Evolutionary conservation across 2,113 vertebrate genomes (phyloP), one percentile per base, ranked within the genome.

Genomic region (Hystrix brachyura): DNA sequence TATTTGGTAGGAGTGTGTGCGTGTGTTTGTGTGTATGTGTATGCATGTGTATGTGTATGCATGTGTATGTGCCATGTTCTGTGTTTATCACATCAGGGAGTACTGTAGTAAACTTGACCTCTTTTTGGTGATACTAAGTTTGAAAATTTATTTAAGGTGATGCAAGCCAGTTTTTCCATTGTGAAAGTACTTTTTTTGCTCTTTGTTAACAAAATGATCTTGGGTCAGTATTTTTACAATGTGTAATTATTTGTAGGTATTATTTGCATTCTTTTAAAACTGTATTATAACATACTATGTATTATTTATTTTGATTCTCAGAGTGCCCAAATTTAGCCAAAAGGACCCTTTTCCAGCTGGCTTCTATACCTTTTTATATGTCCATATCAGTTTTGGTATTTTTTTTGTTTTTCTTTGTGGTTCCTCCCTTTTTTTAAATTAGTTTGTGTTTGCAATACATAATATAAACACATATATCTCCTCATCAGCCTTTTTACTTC

Each of bases 181-280:
- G 18, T 78, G 85, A 43, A 84, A 85, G 57, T 86, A 74, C 51
- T 19, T 43, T 83, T 95, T 87, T 51, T 38, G 38, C 51, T 93
- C 14, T 85, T 87, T 27, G 65, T 87, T 95, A 91, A 67, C 65
- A 84, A 84, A 83, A 38, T 85, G 55, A 85, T 60, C 7, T 85
- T 72, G 51, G 55, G 38, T 94, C 92, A 32, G 59, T 89, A 80
- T 12, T 85, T 94, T 92, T 13, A 67, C 34, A 81, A 89, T 67
- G 5, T 85, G 0, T 85, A 62, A 51, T 91, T 79, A 79, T 34
- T 43, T 29, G 18, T 84, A 23, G 64, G 34, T 79, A 60, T 27
- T 51, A 92, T 46, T 71, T 19, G 38, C 27, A 53, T 88, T 91
- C 19, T 91, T 94, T 64, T 59, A 19, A 90, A 62, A 81, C 84